Conservation (phyloP, 2,113 vertebrate genomes). For the Triplophysa dalaica region DNA sequence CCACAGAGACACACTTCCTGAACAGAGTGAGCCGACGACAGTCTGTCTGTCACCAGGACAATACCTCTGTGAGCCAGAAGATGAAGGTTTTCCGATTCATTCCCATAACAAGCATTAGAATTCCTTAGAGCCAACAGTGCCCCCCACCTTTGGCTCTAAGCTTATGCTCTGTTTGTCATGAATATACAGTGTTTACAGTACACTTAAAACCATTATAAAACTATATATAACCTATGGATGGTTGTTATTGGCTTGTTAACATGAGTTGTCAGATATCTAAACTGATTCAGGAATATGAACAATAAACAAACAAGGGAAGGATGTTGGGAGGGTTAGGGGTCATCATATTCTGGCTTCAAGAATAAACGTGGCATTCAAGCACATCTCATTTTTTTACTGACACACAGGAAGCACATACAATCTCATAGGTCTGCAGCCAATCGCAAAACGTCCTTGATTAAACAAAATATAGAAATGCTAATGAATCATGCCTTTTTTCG, state of each 20-base stretch:
- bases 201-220: slow-evolving; percentile 13
- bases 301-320: slow-evolving; percentile 74
- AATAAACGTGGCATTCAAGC: slow-evolving; percentile 30
- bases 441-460: background rate
- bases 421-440: background rate
- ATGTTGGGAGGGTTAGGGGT: slow-evolving; percentile 57
- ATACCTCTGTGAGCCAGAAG: slow-evolving; percentile 59
- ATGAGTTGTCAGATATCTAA: slow-evolving; percentile 48
- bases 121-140: slow-evolving; percentile 62
- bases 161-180: slow-evolving; percentile 52
- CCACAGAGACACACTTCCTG: slow-evolving; percentile 65
- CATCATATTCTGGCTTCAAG: slow-evolving; percentile 46
- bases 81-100: slow-evolving; percentile 75
- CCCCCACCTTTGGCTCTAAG: slow-evolving; percentile 6
- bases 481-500: background rate
- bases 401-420: slow-evolving; percentile 9
- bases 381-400: slow-evolving; percentile 55
- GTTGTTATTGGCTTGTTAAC: slow-evolving; percentile 8
- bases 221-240: background rate
- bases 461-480: background rate
- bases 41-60: slow-evolving; percentile 71
- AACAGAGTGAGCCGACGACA: slow-evolving; percentile 65
- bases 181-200: slow-evolving; percentile 55
- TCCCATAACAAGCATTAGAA: slow-evolving; percentile 53
- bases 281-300: slow-evolving; percentile 58